phyloP scores from a whole-genome alignment of 2,888 invertebrate species.

The Caenorhabditis sp. region DNA sequence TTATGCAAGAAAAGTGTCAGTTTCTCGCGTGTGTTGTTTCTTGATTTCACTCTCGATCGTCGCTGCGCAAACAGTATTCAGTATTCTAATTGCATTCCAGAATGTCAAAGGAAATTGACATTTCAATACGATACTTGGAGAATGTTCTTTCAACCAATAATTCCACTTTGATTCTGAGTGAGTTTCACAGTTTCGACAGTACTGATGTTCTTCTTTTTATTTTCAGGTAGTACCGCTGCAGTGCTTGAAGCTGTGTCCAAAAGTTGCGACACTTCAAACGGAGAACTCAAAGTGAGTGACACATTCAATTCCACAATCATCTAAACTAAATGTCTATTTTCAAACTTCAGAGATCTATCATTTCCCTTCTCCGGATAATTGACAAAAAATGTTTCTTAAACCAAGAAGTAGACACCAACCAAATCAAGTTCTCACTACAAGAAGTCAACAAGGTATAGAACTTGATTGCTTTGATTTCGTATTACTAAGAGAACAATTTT shows the following conservation, averaged over 20 bases:
- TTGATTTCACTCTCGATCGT: conserved; percentile 40
- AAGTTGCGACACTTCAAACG: conserved; percentile 58
- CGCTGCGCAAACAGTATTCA: conserved; percentile 29
- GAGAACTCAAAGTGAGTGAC: conserved; percentile 51
- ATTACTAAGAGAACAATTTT: conserved; percentile 11
- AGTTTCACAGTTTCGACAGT: conserved; percentile 15
- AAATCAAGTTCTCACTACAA: conserved; percentile 57
- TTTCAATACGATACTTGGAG: conserved; percentile 65
- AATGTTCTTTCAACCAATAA: conserved; percentile 65
- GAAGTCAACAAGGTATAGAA: conserved; percentile 44
- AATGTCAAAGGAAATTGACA: conserved; percentile 68
- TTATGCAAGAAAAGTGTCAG: conserved; percentile 49
- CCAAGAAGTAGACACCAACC: conserved; percentile 51
- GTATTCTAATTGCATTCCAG: conserved; percentile 58
- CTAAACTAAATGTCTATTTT: conserved; percentile 10
- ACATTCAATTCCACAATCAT: neutral
- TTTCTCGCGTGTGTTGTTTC: conserved; percentile 33
- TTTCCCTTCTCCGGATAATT: conserved; percentile 54
- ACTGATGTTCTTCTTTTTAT: neutral
- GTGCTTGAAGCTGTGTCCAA: conserved; percentile 65
- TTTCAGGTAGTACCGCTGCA: conserved; percentile 67
- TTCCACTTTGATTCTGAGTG: conserved; percentile 58
- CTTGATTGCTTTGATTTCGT: neutral
- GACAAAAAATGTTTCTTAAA: conserved; percentile 62
- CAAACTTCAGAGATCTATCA: conserved; percentile 62